phyloP scores from a whole-genome alignment of 2,888 invertebrate genomes.

The Melangyna quadrimaculata region DNA sequence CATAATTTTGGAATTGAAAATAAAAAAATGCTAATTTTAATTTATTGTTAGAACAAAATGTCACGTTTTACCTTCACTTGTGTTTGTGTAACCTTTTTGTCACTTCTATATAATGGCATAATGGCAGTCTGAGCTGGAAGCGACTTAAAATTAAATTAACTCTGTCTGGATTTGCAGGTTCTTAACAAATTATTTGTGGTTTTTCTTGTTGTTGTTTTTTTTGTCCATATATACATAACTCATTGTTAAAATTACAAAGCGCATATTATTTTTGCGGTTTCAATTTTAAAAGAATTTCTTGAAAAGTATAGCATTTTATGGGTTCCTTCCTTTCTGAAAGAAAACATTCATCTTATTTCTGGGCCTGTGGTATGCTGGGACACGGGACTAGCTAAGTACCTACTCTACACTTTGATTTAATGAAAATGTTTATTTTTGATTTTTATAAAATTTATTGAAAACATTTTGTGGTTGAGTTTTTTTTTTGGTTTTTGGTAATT shows the following conservation, averaged over 20 bases:
- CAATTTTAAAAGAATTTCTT: not conserved
- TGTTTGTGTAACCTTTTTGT: too few species aligned
- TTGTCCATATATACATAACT: not conserved
- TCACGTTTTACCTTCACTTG: too few species aligned
- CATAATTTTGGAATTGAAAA: too few species aligned
- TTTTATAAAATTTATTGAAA: not conserved
- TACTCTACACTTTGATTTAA: not conserved
- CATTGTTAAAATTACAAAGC: not conserved
- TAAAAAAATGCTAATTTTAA: too few species aligned
- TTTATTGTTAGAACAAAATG: too few species aligned
- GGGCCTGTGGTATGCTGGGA: too few species aligned
- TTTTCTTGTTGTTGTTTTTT: not conserved
- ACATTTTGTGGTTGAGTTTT: not conserved
- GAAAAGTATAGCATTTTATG: not conserved
- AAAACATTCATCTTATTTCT: too few species aligned
- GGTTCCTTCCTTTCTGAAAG: too few species aligned
- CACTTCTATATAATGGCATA: not conserved
- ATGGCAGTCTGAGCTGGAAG: not conserved
- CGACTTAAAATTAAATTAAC: not conserved
- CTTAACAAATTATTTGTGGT: not conserved
- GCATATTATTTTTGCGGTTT: not conserved
- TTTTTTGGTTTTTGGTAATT: not conserved
- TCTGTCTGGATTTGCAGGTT: not conserved
- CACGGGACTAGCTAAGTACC: too few species aligned
- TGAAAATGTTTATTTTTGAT: not conserved